phyloP scores from a whole-genome alignment of 2,888 invertebrate genomes.

The Drosophila rubida region DNA sequence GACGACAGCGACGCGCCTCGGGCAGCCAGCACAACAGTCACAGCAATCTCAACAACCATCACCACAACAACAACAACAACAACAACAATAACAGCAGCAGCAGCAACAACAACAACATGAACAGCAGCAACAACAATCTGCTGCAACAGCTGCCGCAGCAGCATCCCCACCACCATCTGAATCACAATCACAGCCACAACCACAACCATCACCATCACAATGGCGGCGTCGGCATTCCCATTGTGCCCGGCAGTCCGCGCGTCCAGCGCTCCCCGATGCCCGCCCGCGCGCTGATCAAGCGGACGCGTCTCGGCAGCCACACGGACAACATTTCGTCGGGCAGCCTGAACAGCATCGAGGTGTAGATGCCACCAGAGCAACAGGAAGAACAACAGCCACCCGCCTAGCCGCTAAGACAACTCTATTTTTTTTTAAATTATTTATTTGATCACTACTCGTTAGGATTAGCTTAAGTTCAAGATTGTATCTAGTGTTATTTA shows the following conservation, averaged over 20 bases:
- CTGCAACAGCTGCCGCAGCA: constrained; percentile 60
- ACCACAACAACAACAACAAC: constrained; percentile 35
- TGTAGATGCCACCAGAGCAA: constrained; percentile 62
- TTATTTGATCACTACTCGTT: constrained; percentile 16
- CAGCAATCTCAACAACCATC: constrained; percentile 59
- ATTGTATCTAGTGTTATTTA: constrained; percentile 53
- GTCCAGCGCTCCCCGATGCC: constrained; percentile 85
- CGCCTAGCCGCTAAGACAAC: constrained; percentile 10
- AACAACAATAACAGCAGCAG: constrained; percentile 45
- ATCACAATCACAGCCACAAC: constrained; percentile 50
- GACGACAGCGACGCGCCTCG: constrained; percentile 82
- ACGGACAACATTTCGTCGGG: constrained; percentile 85
- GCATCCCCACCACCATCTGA: constrained; percentile 23
- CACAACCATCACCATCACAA: constrained; percentile 51
- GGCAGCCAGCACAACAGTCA: constrained; percentile 76
- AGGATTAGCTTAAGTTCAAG: neutral
- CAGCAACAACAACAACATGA: constrained; percentile 40
- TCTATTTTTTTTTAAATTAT: constrained; percentile 11
- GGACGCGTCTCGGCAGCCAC: constrained; percentile 84
- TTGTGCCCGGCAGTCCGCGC: constrained; percentile 84
- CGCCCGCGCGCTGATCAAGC: constrained; percentile 82
- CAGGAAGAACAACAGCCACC: constrained; percentile 1
- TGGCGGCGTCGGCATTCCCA: constrained; percentile 77
- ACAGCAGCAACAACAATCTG: constrained; percentile 58
- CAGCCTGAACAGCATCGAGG: constrained; percentile 85